Evolutionary conservation across 2,888 invertebrate species (phyloP), one percentile per base, ranked within the genome.

Genomic region (Cataglyphis rosenhaueri): DNA sequence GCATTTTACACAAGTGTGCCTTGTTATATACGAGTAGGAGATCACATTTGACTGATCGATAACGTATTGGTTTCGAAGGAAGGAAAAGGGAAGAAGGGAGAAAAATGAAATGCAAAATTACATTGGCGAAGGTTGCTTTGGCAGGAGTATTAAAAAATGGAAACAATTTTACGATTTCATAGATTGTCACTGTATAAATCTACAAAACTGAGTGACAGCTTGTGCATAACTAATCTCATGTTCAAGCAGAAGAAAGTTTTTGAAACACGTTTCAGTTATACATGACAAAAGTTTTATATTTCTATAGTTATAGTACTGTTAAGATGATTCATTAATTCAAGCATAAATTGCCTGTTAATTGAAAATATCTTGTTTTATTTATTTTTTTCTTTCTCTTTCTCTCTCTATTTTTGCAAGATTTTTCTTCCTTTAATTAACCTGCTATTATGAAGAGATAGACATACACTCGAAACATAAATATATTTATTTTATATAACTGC

Each of bases 21-120:
- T 21, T 4, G 32, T 48, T 64, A 75, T 35, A 64, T 48, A 75
- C 52, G 75, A 52, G 73, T n/a, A 41, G 41, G 21, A 4, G 75
- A 75, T 75, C 64, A 35, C 64, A 64, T 75, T 48, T 48, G 52
- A 21, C 48, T 65, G 65, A 75, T 65, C 65, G 65, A 75, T 48
- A 65, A 65, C 35, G 65, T 52, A 64, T 64, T 62, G 35, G 64
- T 35, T 75, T 75, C 64, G 9, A 10, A 21, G 44, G 25, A 44
- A 41, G 35, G 25, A 29, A 25, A 29, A 29, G 29, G 2, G 29
- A 29, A 29, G 29, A 29, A 29, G 29, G 29, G 29, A 29, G 29
- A 29, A 65, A 76, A 59, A 35, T 32, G 25, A 57, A 66, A 55
- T 55, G 41, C 12, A 12, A 82, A 61, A 25, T 59, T 44, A 61